Evolutionary conservation across 2,113 vertebrate genomes (phyloP).

Genomic region (Psittacula cyanocephala): DNA sequence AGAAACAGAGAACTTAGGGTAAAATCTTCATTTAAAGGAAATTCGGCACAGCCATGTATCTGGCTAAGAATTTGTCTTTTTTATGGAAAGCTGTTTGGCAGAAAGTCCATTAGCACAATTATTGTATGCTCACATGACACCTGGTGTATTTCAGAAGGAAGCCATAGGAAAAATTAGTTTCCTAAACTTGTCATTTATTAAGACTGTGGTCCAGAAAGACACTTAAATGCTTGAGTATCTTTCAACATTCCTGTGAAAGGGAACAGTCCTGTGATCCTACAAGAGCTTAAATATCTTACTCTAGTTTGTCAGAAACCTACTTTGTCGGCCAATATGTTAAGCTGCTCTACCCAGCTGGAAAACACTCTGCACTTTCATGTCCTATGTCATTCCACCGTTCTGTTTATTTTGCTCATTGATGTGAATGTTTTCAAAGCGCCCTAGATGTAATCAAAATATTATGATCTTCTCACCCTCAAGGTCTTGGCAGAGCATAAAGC

Average conservation of each 20-base stretch:
- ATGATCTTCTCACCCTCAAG: constrained; percentile 23
- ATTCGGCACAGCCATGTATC: not conserved
- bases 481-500: constrained; percentile 21
- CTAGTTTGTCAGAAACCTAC: not conserved
- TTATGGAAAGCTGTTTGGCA: not conserved
- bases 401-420: constrained; percentile 33
- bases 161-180: not conserved
- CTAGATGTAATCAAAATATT: constrained; percentile 46
- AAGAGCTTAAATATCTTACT: not conserved
- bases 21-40: not conserved
- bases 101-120: not conserved
- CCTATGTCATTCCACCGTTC: not conserved
- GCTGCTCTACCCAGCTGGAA: not conserved
- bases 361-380: not conserved
- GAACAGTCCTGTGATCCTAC: not conserved
- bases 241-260: not conserved
- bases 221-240: not conserved
- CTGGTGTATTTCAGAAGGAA: not conserved
- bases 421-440: not conserved
- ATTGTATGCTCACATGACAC: not conserved
- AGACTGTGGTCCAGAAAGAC: not conserved
- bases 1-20: not conserved
- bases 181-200: not conserved
- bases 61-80: not conserved
- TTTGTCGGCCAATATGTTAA: not conserved